Conservation (phyloP, 2,113 vertebrate species). For the Oreamnos americanus region DNA sequence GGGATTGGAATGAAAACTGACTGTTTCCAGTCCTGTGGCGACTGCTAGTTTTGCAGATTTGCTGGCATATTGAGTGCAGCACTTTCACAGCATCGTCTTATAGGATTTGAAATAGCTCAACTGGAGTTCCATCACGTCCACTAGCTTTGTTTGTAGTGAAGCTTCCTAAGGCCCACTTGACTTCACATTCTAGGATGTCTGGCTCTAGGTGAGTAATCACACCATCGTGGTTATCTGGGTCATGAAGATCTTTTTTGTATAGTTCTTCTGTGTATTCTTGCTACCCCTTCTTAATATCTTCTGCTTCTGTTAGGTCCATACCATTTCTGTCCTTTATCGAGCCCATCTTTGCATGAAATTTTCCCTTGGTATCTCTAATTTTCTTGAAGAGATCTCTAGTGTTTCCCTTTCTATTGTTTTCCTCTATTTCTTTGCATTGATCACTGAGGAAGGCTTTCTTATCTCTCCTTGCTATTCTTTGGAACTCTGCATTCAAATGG, state of each 20-base stretch:
- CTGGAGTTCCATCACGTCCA: neutral
- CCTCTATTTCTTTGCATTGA: neutral
- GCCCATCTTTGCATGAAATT: neutral
- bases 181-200: neutral
- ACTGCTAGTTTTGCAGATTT: neutral
- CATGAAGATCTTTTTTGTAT: neutral
- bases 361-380: neutral
- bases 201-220: neutral
- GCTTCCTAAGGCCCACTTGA: neutral
- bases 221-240: neutral
- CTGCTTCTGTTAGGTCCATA: neutral
- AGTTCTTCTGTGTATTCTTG: neutral
- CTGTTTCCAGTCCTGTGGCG: neutral
- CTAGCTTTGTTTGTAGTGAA: neutral
- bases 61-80: neutral
- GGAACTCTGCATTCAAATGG: neutral
- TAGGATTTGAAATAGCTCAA: neutral
- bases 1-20: neutral
- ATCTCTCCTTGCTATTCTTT: neutral
- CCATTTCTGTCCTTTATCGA: neutral
- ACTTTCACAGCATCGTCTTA: neutral
- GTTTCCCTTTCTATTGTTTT: neutral
- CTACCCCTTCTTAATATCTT: neutral
- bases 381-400: neutral
- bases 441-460: neutral